Evolutionary conservation across 2,797 vertebrate species (phyloP), one percentile per base, ranked within the genome.

Genomic region (Sus cebifrons): DNA sequence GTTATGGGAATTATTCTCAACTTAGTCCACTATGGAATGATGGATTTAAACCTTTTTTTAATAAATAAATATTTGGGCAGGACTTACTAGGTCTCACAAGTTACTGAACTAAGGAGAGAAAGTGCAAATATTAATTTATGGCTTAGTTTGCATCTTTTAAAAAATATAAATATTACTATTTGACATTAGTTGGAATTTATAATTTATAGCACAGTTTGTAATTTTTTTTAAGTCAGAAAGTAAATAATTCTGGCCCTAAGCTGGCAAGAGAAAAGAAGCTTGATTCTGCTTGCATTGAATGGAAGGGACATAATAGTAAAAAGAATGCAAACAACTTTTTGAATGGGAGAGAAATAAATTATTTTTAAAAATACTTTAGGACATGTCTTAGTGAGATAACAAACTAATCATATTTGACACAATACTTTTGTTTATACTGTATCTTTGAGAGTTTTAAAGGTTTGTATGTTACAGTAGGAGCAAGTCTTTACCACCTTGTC

Each of bases 181-280:
- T 78, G 25, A 3, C 20, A 23, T 65, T 89, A 83, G 40, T 84
- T 91, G 21, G 6, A 93, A 23, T 86, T 93, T 44, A 71, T 77
- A n/a, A 88, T 86, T 95, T 68, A 83, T 17, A 87, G 89, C 21
- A 86, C 3, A 89, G 16, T 75, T 93, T 75, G 32, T 56, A 10
- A 70, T 36, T 60, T 40, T 88, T 96, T 79, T 29, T 4, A 91
- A 32, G 32, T 86, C 71, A 95, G 74, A 95, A 83, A 93, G 44
- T n/a, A 82, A 68, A 77, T 16, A 82, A 91, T 90, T 90, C 25
- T 12, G 82, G 8, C 49, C 40, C 32, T 73, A 64, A 95, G 12
- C 52, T 89, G 21, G 20, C 8, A 89, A 15, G 65, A 88, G 36
- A 74, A 94, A 89, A 20, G 8, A 23, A 83, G 25, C 52, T 88